These are phyloP conservation scores for Calidris pygmaea DNA, from an alignment of 2,113 vertebrate genomes.

Conservation along the genomic window DNA sequence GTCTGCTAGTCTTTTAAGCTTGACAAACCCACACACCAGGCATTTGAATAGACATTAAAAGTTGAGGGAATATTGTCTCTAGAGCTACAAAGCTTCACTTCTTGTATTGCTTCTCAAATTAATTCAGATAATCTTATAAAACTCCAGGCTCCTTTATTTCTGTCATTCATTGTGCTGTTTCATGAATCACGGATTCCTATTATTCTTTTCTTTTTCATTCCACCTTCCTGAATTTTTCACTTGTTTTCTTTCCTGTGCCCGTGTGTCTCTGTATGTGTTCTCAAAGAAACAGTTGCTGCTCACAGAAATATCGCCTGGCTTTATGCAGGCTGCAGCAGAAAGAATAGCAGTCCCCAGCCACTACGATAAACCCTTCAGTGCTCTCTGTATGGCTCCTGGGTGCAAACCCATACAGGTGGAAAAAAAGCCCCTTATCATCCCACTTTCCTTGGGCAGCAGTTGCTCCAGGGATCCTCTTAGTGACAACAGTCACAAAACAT, in stretches of 20 bases:
- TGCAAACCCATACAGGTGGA: neutral
- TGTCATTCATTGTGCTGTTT: neutral
- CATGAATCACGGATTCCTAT: neutral
- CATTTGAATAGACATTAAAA: neutral
- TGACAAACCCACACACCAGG: slow-evolving; percentile 1
- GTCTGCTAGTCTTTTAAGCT: neutral
- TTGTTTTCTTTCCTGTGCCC: neutral
- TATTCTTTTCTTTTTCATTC: neutral
- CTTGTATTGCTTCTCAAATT: neutral
- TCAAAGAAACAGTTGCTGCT: neutral
- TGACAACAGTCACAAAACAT: neutral
- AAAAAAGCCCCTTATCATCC: neutral
- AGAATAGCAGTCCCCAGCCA: neutral
- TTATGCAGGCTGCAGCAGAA: neutral
- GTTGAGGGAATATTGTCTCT: neutral
- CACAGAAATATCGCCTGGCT: neutral
- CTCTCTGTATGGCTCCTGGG: neutral
- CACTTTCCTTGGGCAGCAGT: neutral
- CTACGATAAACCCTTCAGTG: neutral
- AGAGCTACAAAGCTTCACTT: neutral
- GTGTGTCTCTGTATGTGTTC: neutral
- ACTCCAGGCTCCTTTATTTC: neutral
- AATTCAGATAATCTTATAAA: neutral
- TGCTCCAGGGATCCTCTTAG: neutral
- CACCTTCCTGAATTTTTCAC: neutral